Base-by-base conservation (phyloP, 1,140 invertebrate genomes). In the Chelonus insularis region DNA sequence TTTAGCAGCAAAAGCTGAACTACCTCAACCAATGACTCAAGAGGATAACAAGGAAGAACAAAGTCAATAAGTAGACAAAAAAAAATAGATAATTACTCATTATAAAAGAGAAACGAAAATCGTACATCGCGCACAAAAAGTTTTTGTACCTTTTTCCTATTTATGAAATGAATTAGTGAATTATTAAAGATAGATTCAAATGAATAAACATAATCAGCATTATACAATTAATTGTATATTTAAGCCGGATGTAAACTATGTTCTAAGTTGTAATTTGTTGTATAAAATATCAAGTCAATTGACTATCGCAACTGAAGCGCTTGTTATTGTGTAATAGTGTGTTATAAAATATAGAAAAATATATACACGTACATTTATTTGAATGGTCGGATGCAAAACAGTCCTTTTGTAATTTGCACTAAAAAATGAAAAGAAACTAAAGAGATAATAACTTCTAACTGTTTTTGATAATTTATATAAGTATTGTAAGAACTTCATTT, bases 1-100 rank as follows among this genome's bases (percentile, higher is more conserved):
- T 63, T 71, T 82, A 67, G 82, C 83, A 32, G 77, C 80, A 4
- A 82, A 78, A 68, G 83, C 83, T 54, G 83, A 84, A 74, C 71
- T 84, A 75, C 80, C 80, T 74, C 73, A 73, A 47, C 62, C 65
- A 6, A 60, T 20, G 21, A 41, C 51, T 16, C 48, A 63, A 12
- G 57, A 63, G 20, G 66, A 71, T 47, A 68, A 60, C 29, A 68
- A 74, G 62, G 64, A 68, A 68, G 68, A 73, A 68, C 64, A 74
- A 62, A 71, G 64, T 72, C 73, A 76, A 72, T 71, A 66, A 37
- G 48, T 71, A 54, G 69, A 70, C 45, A 66, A 75, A 67, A 51
- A 64, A 72, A 57, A 67, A 62, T 73, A 60, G 72, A 72, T 39
- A 65, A 68, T n/a, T n/a, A n/a, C n/a, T n/a, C n/a, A n/a, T n/a